Evolutionary conservation across 2,797 vertebrate species (phyloP), one percentile per base, ranked within the genome.

Genomic region (Takifugu ocellatus): DNA sequence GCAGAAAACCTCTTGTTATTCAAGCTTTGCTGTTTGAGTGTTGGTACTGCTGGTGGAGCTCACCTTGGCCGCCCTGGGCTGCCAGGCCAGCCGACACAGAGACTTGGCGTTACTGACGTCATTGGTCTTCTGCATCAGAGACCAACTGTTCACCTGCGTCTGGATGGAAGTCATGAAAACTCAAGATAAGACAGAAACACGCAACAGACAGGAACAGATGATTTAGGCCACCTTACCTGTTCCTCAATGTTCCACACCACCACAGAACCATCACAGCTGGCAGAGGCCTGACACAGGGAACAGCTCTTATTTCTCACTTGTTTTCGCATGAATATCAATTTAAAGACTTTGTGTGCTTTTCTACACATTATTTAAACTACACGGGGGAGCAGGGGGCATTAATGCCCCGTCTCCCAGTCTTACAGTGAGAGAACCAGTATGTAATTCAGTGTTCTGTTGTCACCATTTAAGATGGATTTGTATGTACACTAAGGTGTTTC

Each of bases 211-310:
- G n/a, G 36, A 2, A 5, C 24, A 2, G 11, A 17, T 24, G 1
- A 12, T 39, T 39, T 36, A 27, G n/a, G n/a, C 0, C 0, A 25
- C 33, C 26, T 56, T 86, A 98, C 96, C 94, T 99, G 95, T 67
- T 96, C 90, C 65, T 93, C 90, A 2, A 96, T 91, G 17, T 86
- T 92, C 97, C 97, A 99, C 5, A 98, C 91, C 61, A 88, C 88
- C n/a, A 99, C 94, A 25, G 93, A 93, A 21, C 97, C 96, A 8
- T 99, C 96, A 67, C 97, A 99, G 84, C 96, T 95, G 8, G 97
- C 88, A 0, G 96, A 96, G 6, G 94, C 95, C 97, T 99, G 57
- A 1, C 1, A 16, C 21, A 51, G 25, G 36, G 5, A 56, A 21
- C 29, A 51, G 1, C 10, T 9, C 16, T 15, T 26, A 15, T 0